These are phyloP conservation scores for Tenebrosternarchus preto DNA, from an alignment of 2,113 vertebrate species.

Conservation along the genomic window DNA sequence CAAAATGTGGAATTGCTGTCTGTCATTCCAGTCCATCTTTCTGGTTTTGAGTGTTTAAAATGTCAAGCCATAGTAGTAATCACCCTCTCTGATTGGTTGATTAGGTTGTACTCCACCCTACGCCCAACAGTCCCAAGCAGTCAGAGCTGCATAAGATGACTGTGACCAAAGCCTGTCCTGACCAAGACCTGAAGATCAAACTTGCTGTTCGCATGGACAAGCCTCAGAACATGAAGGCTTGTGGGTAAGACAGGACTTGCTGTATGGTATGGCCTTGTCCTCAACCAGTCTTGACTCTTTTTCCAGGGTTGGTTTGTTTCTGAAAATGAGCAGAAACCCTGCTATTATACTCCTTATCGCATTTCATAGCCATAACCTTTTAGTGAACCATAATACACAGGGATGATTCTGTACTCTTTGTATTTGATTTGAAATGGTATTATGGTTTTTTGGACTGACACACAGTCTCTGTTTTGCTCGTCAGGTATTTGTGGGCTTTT, in stretches of 20 bases:
- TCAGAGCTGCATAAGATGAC: constrained; percentile 98
- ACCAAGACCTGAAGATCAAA: constrained; percentile 98
- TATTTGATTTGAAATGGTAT: constrained; percentile 33
- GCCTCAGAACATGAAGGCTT: constrained; percentile 99
- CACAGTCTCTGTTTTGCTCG: constrained; percentile 39
- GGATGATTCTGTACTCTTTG: constrained; percentile 23
- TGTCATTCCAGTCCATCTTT: background rate
- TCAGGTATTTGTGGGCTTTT: constrained; percentile 98
- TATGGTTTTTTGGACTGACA: background rate
- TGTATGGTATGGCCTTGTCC: background rate
- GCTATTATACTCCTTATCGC: too few relatives aligned
- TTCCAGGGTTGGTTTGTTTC: constrained; percentile 34
- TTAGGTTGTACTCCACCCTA: constrained; percentile 96
- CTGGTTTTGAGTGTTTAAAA: background rate
- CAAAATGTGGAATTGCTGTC: background rate
- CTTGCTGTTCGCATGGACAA: constrained; percentile 99
- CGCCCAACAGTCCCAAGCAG: constrained; percentile 96
- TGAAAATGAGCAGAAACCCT: background rate
- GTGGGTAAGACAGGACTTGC: constrained; percentile 80
- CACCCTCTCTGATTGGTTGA: constrained; percentile 25
- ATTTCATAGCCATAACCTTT: background rate
- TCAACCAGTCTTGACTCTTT: background rate
- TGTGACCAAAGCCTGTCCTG: constrained; percentile 95
- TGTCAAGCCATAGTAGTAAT: background rate
- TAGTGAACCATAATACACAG: background rate